Conservation (phyloP, 2,888 invertebrate species). For the Drosophila nigricruria region DNA sequence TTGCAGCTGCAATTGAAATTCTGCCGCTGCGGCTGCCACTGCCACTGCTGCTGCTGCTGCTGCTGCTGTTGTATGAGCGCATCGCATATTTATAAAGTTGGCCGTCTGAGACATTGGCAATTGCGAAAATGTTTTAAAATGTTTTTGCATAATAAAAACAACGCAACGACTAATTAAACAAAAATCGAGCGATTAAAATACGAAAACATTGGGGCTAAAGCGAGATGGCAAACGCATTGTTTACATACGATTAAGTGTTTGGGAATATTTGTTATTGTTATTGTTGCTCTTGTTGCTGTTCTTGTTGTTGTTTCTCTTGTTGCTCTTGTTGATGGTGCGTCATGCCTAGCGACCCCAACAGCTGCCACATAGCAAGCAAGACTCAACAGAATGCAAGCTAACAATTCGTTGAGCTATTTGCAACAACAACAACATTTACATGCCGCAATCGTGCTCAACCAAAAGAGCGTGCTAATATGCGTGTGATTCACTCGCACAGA, state of each 20-base stretch:
- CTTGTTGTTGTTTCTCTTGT: slow-evolving; percentile 10
- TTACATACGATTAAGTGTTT: slow-evolving; percentile 37
- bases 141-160: slow-evolving; percentile 46
- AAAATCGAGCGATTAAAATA: slow-evolving; percentile 49
- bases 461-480: slow-evolving; percentile 54
- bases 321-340: slow-evolving; percentile 41
- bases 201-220: slow-evolving; percentile 22
- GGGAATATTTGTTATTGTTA: slow-evolving; percentile 10
- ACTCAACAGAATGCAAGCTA: slow-evolving; percentile 38
- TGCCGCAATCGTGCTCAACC: slow-evolving; percentile 49
- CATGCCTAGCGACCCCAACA: slow-evolving; percentile 59
- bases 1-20: slow-evolving; percentile 39
- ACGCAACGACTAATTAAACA: slow-evolving; percentile 62
- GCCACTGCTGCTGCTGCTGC: not conserved
- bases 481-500: slow-evolving; percentile 51
- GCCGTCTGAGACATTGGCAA: slow-evolving; percentile 37
- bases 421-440: slow-evolving; percentile 36
- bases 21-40: not conserved
- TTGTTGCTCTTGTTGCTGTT: slow-evolving; percentile 1
- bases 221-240: slow-evolving; percentile 45
- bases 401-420: slow-evolving; percentile 45
- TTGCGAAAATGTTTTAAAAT: slow-evolving; percentile 40
- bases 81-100: slow-evolving; percentile 57
- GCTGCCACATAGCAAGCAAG: slow-evolving; percentile 53
- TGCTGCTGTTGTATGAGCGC: slow-evolving; percentile 52